Evolutionary conservation across 2,888 invertebrate genomes (phyloP).

Genomic region (Laothoe populi): DNA sequence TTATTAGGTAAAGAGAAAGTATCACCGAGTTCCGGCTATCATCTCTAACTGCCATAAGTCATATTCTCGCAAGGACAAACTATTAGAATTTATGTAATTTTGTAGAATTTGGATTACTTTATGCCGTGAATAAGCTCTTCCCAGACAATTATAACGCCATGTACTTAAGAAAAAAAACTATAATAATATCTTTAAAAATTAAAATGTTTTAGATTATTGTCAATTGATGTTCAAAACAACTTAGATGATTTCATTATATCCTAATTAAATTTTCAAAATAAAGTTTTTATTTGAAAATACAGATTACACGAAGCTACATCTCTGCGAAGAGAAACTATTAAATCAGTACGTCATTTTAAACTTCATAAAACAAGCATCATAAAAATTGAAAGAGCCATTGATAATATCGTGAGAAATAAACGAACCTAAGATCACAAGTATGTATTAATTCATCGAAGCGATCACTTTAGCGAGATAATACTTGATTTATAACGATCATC

Average conservation of each 20-base stretch:
- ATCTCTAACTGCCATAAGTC: too few species aligned
- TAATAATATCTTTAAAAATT: too few species aligned
- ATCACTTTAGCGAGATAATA: slow-evolving; percentile 69
- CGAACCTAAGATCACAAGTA: slow-evolving; percentile 17
- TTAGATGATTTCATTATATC: too few species aligned
- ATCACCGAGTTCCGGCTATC: too few species aligned
- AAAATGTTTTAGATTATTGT: too few species aligned
- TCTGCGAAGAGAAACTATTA: slow-evolving; percentile 1
- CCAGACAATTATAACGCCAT: too few species aligned
- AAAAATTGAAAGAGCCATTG: slow-evolving; percentile 19
- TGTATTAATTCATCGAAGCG: slow-evolving; percentile 65
- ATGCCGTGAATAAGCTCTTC: too few species aligned
- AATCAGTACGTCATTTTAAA: slow-evolving; percentile 1
- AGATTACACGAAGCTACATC: neutral
- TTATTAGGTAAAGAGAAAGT: too few species aligned
- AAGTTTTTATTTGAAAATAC: neutral
- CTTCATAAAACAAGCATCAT: slow-evolving; percentile 3
- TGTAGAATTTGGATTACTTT: neutral
- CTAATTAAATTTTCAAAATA: neutral
- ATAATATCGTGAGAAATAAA: slow-evolving; percentile 24
- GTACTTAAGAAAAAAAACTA: too few species aligned
- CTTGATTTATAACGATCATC: slow-evolving; percentile 76
- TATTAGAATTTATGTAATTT: slow-evolving; percentile 7
- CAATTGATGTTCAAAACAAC: too few species aligned
- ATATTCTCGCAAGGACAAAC: too few species aligned